Percentiles rank a stretch among this genome's conserved stretches.
Evolutionary conservation across 2,113 vertebrate genomes (phyloP).

Genomic region (Cariama cristata): DNA sequence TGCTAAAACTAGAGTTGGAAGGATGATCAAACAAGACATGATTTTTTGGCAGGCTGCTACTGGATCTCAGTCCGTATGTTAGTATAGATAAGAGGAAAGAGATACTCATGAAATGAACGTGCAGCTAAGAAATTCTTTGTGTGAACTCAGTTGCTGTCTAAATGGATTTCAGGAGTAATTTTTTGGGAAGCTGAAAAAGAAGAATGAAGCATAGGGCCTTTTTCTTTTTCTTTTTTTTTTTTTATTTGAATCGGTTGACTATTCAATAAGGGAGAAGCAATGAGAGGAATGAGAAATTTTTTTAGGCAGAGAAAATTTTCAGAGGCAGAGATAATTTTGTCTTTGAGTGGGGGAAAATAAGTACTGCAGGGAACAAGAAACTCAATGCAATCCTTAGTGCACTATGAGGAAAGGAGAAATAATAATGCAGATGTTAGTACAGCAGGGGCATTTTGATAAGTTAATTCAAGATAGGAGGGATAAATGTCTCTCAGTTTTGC

Average conservation of each 20-base stretch:
- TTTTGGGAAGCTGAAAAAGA: background rate
- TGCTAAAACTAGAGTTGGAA: background rate
- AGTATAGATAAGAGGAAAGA: background rate
- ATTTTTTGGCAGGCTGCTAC: background rate
- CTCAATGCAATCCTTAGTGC: background rate
- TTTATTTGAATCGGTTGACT: background rate
- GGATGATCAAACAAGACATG: background rate
- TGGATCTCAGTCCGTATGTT: background rate
- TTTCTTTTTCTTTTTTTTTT: background rate
- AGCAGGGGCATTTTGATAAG: background rate
- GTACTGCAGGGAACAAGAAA: background rate
- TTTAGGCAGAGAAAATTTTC: background rate
- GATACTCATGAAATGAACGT: background rate
- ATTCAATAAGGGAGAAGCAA: background rate
- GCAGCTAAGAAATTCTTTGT: background rate
- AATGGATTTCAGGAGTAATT: background rate
- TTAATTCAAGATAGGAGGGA: background rate
- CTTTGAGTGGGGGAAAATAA: background rate
- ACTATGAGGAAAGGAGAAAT: background rate
- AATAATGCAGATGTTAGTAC: background rate
- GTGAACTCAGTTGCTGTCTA: background rate
- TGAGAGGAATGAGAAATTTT: background rate
- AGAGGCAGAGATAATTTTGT: background rate
- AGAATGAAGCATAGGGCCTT: background rate
- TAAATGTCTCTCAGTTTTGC: background rate